Evolutionary conservation across 64 coral and sea anemone genomes (phyloP).

Genomic region (Catalaphyllia jardinei): DNA sequence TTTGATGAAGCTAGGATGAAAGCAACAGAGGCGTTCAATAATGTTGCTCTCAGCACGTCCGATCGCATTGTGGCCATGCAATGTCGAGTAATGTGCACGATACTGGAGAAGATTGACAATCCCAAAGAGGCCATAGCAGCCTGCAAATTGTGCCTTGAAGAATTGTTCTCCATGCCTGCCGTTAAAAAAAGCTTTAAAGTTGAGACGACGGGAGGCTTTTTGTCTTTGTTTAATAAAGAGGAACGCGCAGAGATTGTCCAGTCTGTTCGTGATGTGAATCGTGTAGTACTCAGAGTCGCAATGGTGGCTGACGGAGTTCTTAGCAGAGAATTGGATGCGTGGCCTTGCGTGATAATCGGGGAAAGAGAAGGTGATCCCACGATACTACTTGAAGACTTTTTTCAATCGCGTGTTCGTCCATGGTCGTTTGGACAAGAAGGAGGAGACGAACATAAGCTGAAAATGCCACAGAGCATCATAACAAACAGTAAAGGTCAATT

Average conservation of each 20-base stretch:
- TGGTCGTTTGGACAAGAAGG: not conserved
- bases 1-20: slow-evolving; percentile 3
- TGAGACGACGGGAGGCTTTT: not conserved
- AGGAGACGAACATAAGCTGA: not conserved
- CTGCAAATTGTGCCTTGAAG: slow-evolving; percentile 51
- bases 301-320: not conserved
- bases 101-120: slow-evolving; percentile 58
- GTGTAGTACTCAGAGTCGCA: not conserved
- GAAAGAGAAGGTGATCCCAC: not conserved
- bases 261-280: slow-evolving; percentile 36
- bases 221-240: slow-evolving; percentile 1
- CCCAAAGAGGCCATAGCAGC: not conserved
- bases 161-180: slow-evolving; percentile 38
- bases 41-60: slow-evolving; percentile 22
- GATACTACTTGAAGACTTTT: not conserved
- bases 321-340: not conserved
- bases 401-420: not conserved
- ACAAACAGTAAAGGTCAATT: not conserved
- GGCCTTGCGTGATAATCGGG: not conserved
- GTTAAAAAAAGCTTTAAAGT: slow-evolving; percentile 29
- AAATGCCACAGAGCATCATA: not conserved
- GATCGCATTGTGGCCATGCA: slow-evolving; percentile 58
- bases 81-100: slow-evolving; percentile 35
- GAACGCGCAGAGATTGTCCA: slow-evolving; percentile 26
- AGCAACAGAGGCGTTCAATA: slow-evolving; percentile 51